Conservation (phyloP, 2,888 invertebrate species). For the Panopea generosa region DNA sequence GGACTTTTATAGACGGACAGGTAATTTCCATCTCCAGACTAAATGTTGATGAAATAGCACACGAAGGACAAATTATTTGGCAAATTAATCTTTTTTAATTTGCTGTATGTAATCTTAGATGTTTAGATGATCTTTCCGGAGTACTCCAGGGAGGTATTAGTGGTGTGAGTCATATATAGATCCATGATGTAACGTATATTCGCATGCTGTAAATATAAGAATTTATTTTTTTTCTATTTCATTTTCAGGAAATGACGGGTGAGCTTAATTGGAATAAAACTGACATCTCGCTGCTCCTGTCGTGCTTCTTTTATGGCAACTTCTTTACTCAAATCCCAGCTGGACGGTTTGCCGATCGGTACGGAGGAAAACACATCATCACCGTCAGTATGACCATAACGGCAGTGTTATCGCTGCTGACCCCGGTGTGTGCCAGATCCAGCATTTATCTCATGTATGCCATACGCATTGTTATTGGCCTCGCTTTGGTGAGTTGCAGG, state of each 20-base stretch:
- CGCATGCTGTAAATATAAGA: slow-evolving; percentile 2
- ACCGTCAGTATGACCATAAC: slow-evolving; percentile 37
- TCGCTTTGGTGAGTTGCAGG: slow-evolving; percentile 46
- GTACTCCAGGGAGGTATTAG: too few relatives aligned
- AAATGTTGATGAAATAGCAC: too few relatives aligned
- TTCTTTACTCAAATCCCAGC: slow-evolving; percentile 58
- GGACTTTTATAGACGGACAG: too few relatives aligned
- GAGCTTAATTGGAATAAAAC: slow-evolving; percentile 46
- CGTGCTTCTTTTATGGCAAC: slow-evolving; percentile 64
- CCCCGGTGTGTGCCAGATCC: slow-evolving; percentile 47
- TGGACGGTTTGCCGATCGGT: slow-evolving; percentile 52
- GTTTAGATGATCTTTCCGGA: too few relatives aligned
- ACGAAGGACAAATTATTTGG: too few relatives aligned
- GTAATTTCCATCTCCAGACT: too few relatives aligned
- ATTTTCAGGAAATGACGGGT: slow-evolving; percentile 26
- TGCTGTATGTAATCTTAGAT: too few relatives aligned
- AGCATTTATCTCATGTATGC: slow-evolving; percentile 34
- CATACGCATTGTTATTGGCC: slow-evolving; percentile 28
- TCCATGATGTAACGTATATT: too few relatives aligned
- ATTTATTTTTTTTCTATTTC: background rate
- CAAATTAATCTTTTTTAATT: too few relatives aligned
- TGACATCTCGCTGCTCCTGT: slow-evolving; percentile 47
- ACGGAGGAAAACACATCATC: slow-evolving; percentile 60
- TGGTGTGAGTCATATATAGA: too few relatives aligned
- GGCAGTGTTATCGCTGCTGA: slow-evolving; percentile 40